phyloP scores from a whole-genome alignment of 2,888 invertebrate genomes.

The Patella ulyssiponensis region DNA sequence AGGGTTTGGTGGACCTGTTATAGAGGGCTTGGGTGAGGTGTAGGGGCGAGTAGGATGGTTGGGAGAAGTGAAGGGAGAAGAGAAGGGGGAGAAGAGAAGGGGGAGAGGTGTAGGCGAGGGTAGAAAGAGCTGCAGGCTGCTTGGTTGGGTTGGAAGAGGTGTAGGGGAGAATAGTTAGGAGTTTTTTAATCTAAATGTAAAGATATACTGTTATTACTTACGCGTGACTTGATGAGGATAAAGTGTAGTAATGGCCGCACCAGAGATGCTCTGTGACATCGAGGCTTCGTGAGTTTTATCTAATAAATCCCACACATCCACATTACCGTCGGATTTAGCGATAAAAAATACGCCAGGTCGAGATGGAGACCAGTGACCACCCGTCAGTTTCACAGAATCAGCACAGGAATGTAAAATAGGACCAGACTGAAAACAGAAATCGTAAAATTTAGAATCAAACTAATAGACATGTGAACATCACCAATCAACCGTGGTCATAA shows the following conservation, averaged over 20 bases:
- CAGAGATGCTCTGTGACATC: constrained; percentile 79
- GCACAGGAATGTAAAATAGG: constrained; percentile 66
- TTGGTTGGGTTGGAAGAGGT: not conserved
- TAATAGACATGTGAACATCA: too few species aligned
- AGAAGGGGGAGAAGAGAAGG: too few species aligned
- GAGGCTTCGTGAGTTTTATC: constrained; percentile 80
- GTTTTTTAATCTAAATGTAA: not conserved
- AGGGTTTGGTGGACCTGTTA: too few species aligned
- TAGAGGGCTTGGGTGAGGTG: too few species aligned
- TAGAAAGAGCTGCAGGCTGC: too few species aligned
- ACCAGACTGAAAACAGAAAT: constrained; percentile 58
- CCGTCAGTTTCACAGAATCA: constrained; percentile 56
- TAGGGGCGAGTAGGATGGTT: too few species aligned
- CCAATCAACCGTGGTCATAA: too few species aligned
- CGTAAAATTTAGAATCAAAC: too few species aligned
- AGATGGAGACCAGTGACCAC: constrained; percentile 82
- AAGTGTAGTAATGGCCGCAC: constrained; percentile 65
- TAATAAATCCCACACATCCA: constrained; percentile 87
- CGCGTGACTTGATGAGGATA: constrained; percentile 66
- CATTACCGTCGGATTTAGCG: constrained; percentile 81
- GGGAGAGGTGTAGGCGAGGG: too few species aligned
- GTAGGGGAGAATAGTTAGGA: not conserved
- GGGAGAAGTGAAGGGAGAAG: too few species aligned
- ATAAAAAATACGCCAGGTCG: constrained; percentile 82
- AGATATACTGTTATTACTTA: constrained; percentile 41